A percentile compares a stretch with the other conserved stretches of the same genome.
phyloP scores from a whole-genome alignment of 2,797 vertebrate genomes.

The Sphaeramia orbicularis region DNA sequence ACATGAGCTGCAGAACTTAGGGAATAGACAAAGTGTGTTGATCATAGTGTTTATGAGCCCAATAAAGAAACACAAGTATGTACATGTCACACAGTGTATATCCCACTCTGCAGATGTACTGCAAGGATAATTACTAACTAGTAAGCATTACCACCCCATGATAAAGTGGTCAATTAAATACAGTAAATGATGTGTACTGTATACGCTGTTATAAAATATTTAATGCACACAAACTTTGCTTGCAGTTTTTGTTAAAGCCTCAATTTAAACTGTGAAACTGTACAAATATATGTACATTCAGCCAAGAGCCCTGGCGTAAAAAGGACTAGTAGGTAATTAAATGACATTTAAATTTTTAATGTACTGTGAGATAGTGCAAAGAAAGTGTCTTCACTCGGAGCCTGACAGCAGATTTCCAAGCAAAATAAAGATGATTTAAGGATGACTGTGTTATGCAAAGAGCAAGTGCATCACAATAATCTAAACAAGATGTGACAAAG shows the following conservation, averaged over 20 bases:
- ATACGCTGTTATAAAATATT: conserved; percentile 8
- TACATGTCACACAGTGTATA: conserved; percentile 10
- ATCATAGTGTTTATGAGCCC: conserved; percentile 31
- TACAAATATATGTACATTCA: conserved; percentile 3
- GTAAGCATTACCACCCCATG: conserved; percentile 7
- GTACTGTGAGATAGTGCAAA: conserved; percentile 14
- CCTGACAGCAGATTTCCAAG: conserved; percentile 31
- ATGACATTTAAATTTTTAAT: conserved; percentile 27
- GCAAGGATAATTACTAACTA: conserved; percentile 37
- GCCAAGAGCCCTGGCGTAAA: background rate
- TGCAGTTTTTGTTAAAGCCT: conserved; percentile 1
- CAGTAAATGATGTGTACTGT: conserved; percentile 14
- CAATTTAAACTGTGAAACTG: conserved; percentile 19
- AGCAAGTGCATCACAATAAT: conserved; percentile 46
- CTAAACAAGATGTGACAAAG: conserved; percentile 58
- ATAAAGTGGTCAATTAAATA: conserved; percentile 20
- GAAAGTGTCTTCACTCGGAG: conserved; percentile 24
- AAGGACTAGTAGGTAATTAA: conserved; percentile 25
- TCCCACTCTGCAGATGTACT: conserved; percentile 41
- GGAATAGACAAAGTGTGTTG: conserved; percentile 20
- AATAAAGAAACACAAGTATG: conserved; percentile 37
- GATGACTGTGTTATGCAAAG: conserved; percentile 30
- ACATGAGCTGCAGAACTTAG: conserved; percentile 2
- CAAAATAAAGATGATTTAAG: conserved; percentile 41
- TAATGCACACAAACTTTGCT: conserved; percentile 7